A percentile compares a stretch with the other conserved stretches of the same genome.
Evolutionary conservation across 2,797 vertebrate genomes (phyloP).

Genomic region (Oophaga sylvatica): DNA sequence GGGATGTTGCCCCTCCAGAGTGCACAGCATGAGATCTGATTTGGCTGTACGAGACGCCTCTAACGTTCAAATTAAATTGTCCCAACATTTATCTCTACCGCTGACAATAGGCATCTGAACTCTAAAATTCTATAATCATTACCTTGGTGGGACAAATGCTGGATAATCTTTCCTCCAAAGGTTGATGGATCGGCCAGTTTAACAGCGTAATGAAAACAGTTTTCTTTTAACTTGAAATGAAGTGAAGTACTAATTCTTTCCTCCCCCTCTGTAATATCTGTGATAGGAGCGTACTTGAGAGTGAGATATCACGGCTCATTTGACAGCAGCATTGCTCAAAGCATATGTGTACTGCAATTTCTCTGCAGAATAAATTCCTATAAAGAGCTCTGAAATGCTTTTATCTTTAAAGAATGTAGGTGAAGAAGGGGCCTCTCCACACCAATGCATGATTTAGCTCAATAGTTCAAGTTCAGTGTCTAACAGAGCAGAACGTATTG

Average conservation of each 20-base stretch:
- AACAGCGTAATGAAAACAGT: slow-evolving; percentile 11
- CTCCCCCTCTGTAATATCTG: slow-evolving; percentile 6
- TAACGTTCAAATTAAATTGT: background rate
- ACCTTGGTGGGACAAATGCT: background rate
- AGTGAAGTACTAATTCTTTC: slow-evolving; percentile 8
- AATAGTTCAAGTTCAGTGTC: slow-evolving; percentile 34
- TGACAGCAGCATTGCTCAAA: slow-evolving; percentile 18
- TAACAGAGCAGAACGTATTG: slow-evolving; percentile 47
- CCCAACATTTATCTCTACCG: background rate
- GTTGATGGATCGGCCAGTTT: background rate
- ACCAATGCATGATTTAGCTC: slow-evolving; percentile 47
- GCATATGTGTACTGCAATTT: slow-evolving; percentile 20
- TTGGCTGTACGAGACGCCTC: too few species aligned
- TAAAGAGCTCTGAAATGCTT: slow-evolving; percentile 43
- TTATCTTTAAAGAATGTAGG: slow-evolving; percentile 52
- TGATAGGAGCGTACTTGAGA: slow-evolving; percentile 16
- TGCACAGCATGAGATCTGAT: too few species aligned
- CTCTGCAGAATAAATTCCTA: slow-evolving; percentile 36
- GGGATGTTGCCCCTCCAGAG: too few species aligned
- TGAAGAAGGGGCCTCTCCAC: slow-evolving; percentile 32
- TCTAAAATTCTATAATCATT: background rate
- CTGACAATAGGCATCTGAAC: background rate
- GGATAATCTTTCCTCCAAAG: background rate
- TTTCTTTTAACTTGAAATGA: background rate
- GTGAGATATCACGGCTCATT: slow-evolving; percentile 45